phyloP scores from a whole-genome alignment of 2,888 invertebrate genomes.

The Lamellibrachia satsuma region DNA sequence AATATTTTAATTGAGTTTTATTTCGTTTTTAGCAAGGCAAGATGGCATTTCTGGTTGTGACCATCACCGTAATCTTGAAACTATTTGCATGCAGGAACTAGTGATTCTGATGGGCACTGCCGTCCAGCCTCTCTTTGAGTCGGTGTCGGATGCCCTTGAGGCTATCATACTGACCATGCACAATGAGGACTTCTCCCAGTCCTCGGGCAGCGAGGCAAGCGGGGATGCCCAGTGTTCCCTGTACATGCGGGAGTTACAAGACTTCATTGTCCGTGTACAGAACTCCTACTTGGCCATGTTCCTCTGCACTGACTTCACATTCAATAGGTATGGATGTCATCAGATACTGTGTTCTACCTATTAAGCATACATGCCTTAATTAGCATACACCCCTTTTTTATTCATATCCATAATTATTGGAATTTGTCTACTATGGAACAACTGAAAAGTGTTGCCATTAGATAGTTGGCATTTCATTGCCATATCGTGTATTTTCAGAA shows the following conservation, averaged over 20 bases:
- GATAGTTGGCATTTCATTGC: too few species aligned
- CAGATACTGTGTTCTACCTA: too few species aligned
- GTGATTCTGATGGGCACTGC: conserved; percentile 62
- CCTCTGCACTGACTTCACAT: conserved; percentile 75
- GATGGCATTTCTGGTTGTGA: not conserved
- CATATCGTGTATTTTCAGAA: too few species aligned
- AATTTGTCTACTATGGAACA: too few species aligned
- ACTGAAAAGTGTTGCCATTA: too few species aligned
- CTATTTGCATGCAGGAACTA: conserved; percentile 47
- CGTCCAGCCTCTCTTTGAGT: conserved; percentile 71
- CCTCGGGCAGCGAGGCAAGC: conserved; percentile 42
- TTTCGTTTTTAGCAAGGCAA: not conserved
- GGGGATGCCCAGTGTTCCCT: conserved; percentile 72
- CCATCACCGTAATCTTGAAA: not conserved
- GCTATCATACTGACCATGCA: conserved; percentile 94
- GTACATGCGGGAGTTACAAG: conserved; percentile 90
- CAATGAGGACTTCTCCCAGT: conserved; percentile 76
- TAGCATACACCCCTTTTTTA: too few species aligned
- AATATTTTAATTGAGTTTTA: not conserved
- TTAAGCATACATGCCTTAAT: too few species aligned
- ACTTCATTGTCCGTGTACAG: conserved; percentile 79
- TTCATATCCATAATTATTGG: too few species aligned
- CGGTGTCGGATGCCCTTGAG: conserved; percentile 86
- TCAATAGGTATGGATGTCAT: conserved; percentile 53
- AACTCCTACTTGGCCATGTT: conserved; percentile 77